Evolutionary conservation across 2,888 invertebrate species (phyloP).

Genomic region (Hypolimnas misippus): DNA sequence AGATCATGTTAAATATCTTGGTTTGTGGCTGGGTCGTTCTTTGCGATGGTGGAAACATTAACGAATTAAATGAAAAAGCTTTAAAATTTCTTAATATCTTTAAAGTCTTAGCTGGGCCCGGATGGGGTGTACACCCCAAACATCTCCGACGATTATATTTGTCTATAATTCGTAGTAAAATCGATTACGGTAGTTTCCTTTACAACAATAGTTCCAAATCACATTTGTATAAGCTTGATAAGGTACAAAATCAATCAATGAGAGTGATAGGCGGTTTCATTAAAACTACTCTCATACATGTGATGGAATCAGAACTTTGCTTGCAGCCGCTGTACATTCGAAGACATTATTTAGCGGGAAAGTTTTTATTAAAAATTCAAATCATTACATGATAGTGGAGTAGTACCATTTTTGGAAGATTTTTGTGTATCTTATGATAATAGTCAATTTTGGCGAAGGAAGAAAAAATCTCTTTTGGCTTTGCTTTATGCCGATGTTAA

Average conservation of each 20-base stretch:
- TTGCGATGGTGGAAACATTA: slow-evolving; percentile 45
- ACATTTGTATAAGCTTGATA: slow-evolving; percentile 28
- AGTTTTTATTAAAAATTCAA: slow-evolving; percentile 20
- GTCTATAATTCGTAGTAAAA: slow-evolving; percentile 42
- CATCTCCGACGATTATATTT: slow-evolving; percentile 45
- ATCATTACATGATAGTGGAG: not conserved
- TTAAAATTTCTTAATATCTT: slow-evolving; percentile 45
- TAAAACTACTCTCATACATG: slow-evolving; percentile 35
- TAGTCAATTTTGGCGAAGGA: not conserved
- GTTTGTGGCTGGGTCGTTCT: slow-evolving; percentile 45
- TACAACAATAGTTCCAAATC: slow-evolving; percentile 28
- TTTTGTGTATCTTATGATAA: not conserved
- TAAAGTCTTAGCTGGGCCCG: slow-evolving; percentile 43
- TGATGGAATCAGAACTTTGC: slow-evolving; percentile 36
- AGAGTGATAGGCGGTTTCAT: slow-evolving; percentile 37
- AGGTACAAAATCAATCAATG: slow-evolving; percentile 33
- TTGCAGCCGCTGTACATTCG: slow-evolving; percentile 24
- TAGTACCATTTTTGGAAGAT: not conserved
- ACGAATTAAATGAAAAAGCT: slow-evolving; percentile 38
- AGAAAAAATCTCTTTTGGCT: not conserved
- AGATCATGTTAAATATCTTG: slow-evolving; percentile 45
- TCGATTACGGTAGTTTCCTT: slow-evolving; percentile 42
- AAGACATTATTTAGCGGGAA: slow-evolving; percentile 22
- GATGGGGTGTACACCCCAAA: slow-evolving; percentile 47
- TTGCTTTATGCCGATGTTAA: not conserved